These are phyloP conservation scores for Drosophila barbarae DNA, from an alignment of 2,888 invertebrate species.

Conservation along the genomic window DNA sequence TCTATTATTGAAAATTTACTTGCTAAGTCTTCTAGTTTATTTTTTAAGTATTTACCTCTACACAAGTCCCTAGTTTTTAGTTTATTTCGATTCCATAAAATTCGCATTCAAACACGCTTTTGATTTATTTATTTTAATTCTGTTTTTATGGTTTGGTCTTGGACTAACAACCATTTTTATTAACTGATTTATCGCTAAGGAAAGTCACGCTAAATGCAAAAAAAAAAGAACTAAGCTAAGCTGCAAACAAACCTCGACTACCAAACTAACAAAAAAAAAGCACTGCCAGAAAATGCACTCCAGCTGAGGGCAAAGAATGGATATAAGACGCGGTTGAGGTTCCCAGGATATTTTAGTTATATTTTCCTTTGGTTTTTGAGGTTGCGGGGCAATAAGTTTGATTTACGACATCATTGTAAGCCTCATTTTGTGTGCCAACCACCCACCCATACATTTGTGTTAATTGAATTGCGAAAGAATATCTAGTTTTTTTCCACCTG, in stretches of 20 bases:
- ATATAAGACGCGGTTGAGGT: conserved; percentile 22
- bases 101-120: conserved; percentile 40
- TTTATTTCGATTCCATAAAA: conserved; percentile 18
- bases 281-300: conserved; percentile 40
- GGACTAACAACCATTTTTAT: conserved; percentile 24
- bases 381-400: conserved; percentile 33
- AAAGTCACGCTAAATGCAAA: conserved; percentile 18
- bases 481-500: conserved; percentile 25
- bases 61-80: neutral
- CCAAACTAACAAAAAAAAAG: conserved; percentile 32
- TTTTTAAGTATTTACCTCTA: no score
- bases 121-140: neutral
- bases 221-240: neutral
- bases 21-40: no score
- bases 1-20: no score
- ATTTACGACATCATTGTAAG: conserved; percentile 38
- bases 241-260: conserved; percentile 37
- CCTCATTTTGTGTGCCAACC: conserved; percentile 34
- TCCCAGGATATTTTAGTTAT: conserved; percentile 1
- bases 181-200: conserved; percentile 28
- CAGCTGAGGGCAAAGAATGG: conserved; percentile 6
- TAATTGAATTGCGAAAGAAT: conserved; percentile 28
- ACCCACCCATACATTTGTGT: conserved; percentile 35
- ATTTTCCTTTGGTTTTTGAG: conserved; percentile 17
- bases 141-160: conserved; percentile 9